These are phyloP conservation scores for Drosophila trapezifrons DNA, from an alignment of 1,140 invertebrate genomes.

Conservation along the genomic window DNA sequence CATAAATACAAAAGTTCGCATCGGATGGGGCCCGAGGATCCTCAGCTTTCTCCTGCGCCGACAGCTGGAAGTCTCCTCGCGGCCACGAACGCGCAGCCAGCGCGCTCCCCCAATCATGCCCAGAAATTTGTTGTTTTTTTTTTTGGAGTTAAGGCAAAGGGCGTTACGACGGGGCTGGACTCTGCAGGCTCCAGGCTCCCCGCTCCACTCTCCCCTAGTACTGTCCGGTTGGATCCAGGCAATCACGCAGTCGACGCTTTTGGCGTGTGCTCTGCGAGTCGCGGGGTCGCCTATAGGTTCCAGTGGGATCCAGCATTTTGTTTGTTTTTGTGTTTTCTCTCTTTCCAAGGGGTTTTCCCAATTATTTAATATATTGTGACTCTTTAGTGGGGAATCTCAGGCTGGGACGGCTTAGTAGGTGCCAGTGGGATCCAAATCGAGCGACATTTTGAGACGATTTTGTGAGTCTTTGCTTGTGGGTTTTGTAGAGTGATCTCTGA, in stretches of 20 bases:
- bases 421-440: conserved; percentile 80
- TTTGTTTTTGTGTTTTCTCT: conserved; percentile 13
- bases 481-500: neutral
- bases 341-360: conserved; percentile 3
- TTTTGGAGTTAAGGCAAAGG: conserved; percentile 68
- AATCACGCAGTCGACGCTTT: conserved; percentile 52
- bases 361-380: neutral
- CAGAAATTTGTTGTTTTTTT: conserved; percentile 39
- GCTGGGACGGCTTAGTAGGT: conserved; percentile 64
- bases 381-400: neutral
- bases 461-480: neutral
- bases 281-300: conserved; percentile 75
- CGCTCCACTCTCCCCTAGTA: conserved; percentile 46
- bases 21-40: conserved; percentile 16
- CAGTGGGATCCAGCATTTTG: conserved; percentile 78
- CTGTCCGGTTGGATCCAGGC: conserved; percentile 79
- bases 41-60: conserved; percentile 77
- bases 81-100: conserved; percentile 81
- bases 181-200: neutral
- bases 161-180: conserved; percentile 39
- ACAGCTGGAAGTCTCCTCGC: conserved; percentile 84
- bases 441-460: conserved; percentile 65
- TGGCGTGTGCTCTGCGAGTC: conserved; percentile 66
- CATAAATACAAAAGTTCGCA: conserved; percentile 67
- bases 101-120: conserved; percentile 76